These are phyloP conservation scores for Pelmatolapia mariae DNA, from an alignment of 2,113 vertebrate species.

Conservation along the genomic window DNA sequence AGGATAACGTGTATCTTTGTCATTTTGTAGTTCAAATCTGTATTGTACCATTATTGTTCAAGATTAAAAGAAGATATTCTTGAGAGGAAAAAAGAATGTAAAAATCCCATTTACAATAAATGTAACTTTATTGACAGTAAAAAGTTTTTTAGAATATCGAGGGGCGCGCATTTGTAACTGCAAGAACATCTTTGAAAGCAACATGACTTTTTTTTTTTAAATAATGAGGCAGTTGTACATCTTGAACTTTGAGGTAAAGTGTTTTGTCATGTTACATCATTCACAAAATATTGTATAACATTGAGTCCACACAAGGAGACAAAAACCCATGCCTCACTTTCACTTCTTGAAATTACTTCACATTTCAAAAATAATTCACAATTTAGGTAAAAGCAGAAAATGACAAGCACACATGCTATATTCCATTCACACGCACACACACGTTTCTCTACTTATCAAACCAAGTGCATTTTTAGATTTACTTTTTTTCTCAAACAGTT, in stretches of 20 bases:
- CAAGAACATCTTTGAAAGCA: slow-evolving; percentile 72
- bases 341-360: slow-evolving; percentile 57
- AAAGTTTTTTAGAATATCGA: slow-evolving; percentile 74
- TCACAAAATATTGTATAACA: slow-evolving; percentile 76
- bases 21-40: background rate
- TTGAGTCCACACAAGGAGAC: slow-evolving; percentile 62
- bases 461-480: slow-evolving; percentile 71
- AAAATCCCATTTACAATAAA: slow-evolving; percentile 68
- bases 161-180: slow-evolving; percentile 67
- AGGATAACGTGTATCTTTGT: background rate
- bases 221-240: slow-evolving; percentile 79
- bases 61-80: background rate
- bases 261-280: slow-evolving; percentile 73
- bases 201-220: slow-evolving; percentile 65
- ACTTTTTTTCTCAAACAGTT: slow-evolving; percentile 62
- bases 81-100: background rate
- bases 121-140: slow-evolving; percentile 78
- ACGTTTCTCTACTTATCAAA: slow-evolving; percentile 58
- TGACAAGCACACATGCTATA: slow-evolving; percentile 72
- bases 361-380: slow-evolving; percentile 69
- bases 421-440: slow-evolving; percentile 58
- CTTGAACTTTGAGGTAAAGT: slow-evolving; percentile 79
- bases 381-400: slow-evolving; percentile 71
- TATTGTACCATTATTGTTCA: accelerated
- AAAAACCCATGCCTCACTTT: slow-evolving; percentile 65